Base-by-base conservation (phyloP, 2,113 vertebrate genomes). In the Cheilinus undulatus region DNA sequence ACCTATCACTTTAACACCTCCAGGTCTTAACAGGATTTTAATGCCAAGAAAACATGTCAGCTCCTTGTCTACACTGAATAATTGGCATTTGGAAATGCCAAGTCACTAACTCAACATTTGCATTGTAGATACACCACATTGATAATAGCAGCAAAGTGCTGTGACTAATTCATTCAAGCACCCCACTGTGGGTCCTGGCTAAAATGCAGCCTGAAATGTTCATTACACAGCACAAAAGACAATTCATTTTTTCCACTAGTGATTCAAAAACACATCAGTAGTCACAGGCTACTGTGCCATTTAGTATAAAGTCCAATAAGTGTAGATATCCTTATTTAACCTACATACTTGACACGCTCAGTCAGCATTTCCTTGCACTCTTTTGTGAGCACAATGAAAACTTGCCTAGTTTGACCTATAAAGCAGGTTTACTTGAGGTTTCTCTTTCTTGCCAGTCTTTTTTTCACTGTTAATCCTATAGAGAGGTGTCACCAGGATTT, bases 1-100 rank as follows among this genome's bases (percentile, higher is more conserved):
- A 68, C 50, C 17, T 32, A 9, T 60, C 26, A 70, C 40, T 72
- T 54, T 12, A 42, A 32, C 69, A 52, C 57, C 5, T 58, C 26
- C 45, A 13, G 3, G 52, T 74, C 22, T 20, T 58, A 53, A n/a
- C 20, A 11, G 40, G 52, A 36, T 69, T 48, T 59, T 0, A 1
- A 14, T n/a, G 26, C 22, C 11, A 12, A 30, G 24, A 6, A 54
- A 20, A 28, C 7, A 36, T 27, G 34, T 62, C 32, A 26, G 24
- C 43, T 23, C 46, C 15, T 20, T 45, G 43, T 71, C 52, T 49
- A 30, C 38, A 24, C 22, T 46, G 40, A 56, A 43, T 22, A 57
- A 38, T 67, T 40, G 43, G n/a, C 65, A 46, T 49, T 12, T 58
- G 11, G 14, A 0, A 19, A n/a, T n/a, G n/a, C n/a, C n/a, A 9